Evolutionary conservation across 1,140 invertebrate genomes (phyloP).

Genomic region (Eufriesea mexicana): DNA sequence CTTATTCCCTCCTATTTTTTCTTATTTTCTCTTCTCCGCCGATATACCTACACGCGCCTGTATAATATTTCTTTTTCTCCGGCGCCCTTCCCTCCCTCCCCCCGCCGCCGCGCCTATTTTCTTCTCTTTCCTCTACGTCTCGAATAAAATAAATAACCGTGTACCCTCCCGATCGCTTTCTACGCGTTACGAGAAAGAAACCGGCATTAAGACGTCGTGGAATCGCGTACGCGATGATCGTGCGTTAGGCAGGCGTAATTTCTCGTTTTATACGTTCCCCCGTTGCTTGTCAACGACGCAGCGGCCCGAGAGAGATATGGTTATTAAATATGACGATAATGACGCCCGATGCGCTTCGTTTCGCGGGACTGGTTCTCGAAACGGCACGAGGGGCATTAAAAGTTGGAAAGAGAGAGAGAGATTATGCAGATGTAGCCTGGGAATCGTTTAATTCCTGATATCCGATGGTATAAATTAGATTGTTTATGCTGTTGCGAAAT

Average conservation of each 20-base stretch:
- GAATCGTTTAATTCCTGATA: neutral
- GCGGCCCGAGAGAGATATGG: neutral
- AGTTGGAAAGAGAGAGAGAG: constrained; percentile 8
- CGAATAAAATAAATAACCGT: constrained; percentile 1
- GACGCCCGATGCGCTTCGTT: neutral
- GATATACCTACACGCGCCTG: too few relatives aligned
- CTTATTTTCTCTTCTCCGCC: neutral
- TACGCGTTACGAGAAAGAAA: neutral
- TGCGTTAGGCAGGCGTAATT: neutral
- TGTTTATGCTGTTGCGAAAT: neutral
- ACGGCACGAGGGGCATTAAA: neutral
- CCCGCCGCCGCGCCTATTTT: neutral
- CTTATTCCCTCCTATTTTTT: neutral
- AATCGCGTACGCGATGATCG: neutral
- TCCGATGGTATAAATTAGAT: constrained; percentile 5
- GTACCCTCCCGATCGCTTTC: neutral
- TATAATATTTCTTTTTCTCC: too few relatives aligned
- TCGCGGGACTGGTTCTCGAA: constrained; percentile 1
- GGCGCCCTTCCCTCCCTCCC: neutral
- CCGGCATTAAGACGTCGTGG: constrained; percentile 16
- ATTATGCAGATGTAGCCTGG: neutral
- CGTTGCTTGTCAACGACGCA: constrained; percentile 7
- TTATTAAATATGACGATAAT: constrained; percentile 23
- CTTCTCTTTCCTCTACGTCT: neutral
- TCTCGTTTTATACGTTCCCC: neutral